Percentiles rank a stretch among this genome's conserved stretches.
These are phyloP conservation scores for Apomyelois bistriatella DNA, from an alignment of 2,888 invertebrate species.

Conservation along the genomic window DNA sequence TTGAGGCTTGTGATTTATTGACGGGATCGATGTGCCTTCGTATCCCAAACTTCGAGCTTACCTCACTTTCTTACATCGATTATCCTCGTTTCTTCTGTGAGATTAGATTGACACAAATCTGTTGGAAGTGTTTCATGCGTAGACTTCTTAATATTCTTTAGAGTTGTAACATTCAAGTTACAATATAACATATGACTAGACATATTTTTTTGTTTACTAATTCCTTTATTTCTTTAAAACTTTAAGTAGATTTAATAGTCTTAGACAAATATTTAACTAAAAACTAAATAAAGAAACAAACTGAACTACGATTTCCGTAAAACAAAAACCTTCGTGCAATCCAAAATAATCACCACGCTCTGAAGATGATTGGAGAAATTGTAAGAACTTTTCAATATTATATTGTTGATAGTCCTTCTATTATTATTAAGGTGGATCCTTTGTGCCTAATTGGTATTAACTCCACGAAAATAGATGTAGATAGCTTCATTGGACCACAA, in stretches of 20 bases:
- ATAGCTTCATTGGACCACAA: constrained; percentile 34
- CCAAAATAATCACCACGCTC: constrained; percentile 22
- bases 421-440: constrained; percentile 27
- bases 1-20: constrained; percentile 54
- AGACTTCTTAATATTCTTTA: not conserved
- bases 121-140: not conserved
- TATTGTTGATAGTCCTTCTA: not conserved
- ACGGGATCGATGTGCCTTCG: constrained; percentile 25
- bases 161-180: too few relatives aligned
- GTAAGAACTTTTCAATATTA: constrained; percentile 22
- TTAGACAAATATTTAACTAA: too few relatives aligned
- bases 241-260: too few relatives aligned
- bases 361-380: constrained; percentile 28
- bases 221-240: too few relatives aligned
- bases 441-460: constrained; percentile 30
- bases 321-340: constrained; percentile 28
- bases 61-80: not conserved
- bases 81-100: not conserved
- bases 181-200: too few relatives aligned
- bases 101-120: not conserved
- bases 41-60: not conserved
- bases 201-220: too few relatives aligned
- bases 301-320: constrained; percentile 14
- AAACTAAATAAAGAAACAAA: too few relatives aligned
- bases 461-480: constrained; percentile 30